Conservation (phyloP, 2,888 invertebrate species). For the Phytoseiulus persimilis region DNA sequence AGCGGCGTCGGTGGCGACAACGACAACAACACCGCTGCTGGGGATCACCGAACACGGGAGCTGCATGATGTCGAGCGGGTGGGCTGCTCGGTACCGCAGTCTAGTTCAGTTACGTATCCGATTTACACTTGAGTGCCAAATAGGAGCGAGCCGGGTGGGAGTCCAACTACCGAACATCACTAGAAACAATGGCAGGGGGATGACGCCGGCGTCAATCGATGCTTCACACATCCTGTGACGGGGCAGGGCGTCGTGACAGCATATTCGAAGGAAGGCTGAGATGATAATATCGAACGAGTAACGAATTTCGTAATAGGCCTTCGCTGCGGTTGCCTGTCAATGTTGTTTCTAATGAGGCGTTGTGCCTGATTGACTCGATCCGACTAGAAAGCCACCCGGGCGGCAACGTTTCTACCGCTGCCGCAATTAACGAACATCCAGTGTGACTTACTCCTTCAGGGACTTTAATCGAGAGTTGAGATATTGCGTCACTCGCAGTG, state of each 20-base stretch:
- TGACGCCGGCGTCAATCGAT: neutral
- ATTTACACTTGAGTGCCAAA: neutral
- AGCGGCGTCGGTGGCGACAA: neutral
- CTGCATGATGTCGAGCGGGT: neutral
- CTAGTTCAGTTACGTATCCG: neutral
- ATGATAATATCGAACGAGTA: conserved; percentile 5
- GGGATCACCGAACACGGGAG: neutral
- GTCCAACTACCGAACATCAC: neutral
- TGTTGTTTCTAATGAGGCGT: neutral
- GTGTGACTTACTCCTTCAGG: neutral
- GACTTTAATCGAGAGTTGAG: neutral
- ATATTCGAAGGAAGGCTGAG: neutral
- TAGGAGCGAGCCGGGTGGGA: neutral
- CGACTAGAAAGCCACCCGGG: neutral
- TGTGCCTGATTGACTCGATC: neutral
- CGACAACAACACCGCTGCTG: neutral
- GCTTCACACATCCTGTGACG: neutral
- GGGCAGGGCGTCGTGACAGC: conserved; percentile 5
- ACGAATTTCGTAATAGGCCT: neutral
- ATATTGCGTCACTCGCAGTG: too few relatives aligned
- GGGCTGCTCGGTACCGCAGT: neutral
- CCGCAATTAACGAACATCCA: neutral
- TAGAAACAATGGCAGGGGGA: neutral
- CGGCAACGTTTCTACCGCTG: neutral
- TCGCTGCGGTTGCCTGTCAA: neutral